Evolutionary conservation across 2,888 invertebrate species (phyloP).

Genomic region (Andrena trimmerana): DNA sequence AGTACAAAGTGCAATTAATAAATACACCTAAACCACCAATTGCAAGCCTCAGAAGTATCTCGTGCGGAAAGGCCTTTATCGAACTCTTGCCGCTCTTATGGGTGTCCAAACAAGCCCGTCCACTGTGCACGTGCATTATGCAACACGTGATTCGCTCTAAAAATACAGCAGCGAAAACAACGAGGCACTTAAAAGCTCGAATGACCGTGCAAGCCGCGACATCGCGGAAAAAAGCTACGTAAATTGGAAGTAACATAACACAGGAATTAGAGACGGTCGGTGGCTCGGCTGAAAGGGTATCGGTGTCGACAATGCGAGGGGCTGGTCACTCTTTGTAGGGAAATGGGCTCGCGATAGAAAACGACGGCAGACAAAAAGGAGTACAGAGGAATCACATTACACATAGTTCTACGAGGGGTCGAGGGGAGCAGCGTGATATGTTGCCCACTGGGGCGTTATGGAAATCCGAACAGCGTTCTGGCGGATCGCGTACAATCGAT

Average conservation of each 20-base stretch:
- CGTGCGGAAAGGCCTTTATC: no score
- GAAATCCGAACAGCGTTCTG: constrained; percentile 2
- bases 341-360: constrained; percentile 18
- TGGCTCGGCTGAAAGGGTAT: constrained; percentile 44
- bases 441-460: background rate
- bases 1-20: no score
- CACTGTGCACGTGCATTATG: no score
- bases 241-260: background rate
- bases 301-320: constrained; percentile 9
- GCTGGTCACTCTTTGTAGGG: constrained; percentile 11
- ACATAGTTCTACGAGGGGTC: constrained; percentile 14
- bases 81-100: no score
- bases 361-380: constrained; percentile 7
- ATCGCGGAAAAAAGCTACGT: no score
- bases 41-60: no score
- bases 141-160: no score
- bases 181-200: no score
- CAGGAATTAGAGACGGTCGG: constrained; percentile 19
- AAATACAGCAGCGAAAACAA: no score
- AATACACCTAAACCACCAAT: no score
- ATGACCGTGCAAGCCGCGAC: no score
- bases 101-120: no score
- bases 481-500: background rate
- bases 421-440: background rate
- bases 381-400: constrained; percentile 58